These are phyloP conservation scores for Phoxinus phoxinus DNA, from an alignment of 2,113 vertebrate species.

Conservation along the genomic window DNA sequence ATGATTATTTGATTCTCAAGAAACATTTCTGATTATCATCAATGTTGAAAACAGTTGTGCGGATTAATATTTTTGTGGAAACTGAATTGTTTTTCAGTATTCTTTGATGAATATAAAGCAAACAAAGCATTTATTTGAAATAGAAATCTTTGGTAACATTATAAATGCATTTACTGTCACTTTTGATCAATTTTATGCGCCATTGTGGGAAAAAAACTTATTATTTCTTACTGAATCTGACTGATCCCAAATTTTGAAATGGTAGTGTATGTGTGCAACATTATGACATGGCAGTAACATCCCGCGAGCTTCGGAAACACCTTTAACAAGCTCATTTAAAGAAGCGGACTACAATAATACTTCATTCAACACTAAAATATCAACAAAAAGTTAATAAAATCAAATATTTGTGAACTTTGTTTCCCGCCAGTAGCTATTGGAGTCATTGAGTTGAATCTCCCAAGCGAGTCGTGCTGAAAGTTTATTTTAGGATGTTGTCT, in stretches of 20 bases:
- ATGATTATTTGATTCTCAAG: not conserved
- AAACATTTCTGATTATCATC: not conserved
- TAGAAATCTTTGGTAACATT: not conserved
- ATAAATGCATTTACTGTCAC: not conserved
- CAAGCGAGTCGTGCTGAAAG: no score
- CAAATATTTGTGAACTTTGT: not conserved
- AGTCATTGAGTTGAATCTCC: not conserved
- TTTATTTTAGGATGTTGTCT: not conserved
- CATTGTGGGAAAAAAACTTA: not conserved
- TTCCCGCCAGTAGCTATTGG: not conserved
- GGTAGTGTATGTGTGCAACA: not conserved
- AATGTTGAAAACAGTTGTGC: not conserved
- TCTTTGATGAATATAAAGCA: not conserved
- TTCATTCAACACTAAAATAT: no score
- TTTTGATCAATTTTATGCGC: not conserved
- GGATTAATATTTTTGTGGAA: not conserved
- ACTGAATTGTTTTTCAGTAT: not conserved
- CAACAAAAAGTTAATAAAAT: not conserved
- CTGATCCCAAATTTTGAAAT: not conserved
- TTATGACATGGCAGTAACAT: not conserved
- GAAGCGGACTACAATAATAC: not conserved
- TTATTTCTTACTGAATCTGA: not conserved
- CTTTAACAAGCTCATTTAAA: not conserved
- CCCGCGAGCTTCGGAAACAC: no score
- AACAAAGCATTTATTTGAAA: not conserved